Percentiles rank a stretch among this genome's conserved stretches.
phyloP scores from a whole-genome alignment of 2,113 vertebrate species.

The Acanthisitta chloris region DNA sequence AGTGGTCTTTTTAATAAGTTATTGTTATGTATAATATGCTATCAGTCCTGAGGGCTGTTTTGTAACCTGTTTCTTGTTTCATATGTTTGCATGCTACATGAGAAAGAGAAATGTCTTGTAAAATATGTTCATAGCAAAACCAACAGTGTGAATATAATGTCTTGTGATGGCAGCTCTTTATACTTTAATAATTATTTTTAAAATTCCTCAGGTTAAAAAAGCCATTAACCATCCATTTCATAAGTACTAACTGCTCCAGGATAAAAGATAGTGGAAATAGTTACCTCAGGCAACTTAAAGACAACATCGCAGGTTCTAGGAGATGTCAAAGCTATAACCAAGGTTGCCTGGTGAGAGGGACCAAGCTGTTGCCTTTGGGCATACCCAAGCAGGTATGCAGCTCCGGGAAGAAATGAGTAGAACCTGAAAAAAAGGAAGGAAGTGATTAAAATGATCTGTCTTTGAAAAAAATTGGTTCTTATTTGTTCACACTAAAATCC shows the following conservation, averaged over 20 bases:
- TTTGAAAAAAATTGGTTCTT: neutral
- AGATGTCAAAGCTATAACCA: slow-evolving; percentile 70
- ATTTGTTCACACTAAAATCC: neutral
- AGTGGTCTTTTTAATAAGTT: neutral
- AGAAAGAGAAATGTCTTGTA: neutral
- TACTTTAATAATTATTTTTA: neutral
- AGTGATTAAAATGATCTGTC: neutral
- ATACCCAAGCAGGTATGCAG: slow-evolving; percentile 49
- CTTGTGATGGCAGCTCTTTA: neutral
- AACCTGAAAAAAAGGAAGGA: slow-evolving; percentile 59
- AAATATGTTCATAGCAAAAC: neutral
- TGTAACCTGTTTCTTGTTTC: neutral
- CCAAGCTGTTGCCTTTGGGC: slow-evolving; percentile 52
- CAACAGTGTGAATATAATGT: neutral
- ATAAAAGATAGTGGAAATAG: neutral
- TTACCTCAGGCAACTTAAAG: slow-evolving; percentile 73
- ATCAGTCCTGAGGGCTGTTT: neutral
- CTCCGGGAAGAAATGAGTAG: slow-evolving; percentile 51
- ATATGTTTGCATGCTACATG: neutral
- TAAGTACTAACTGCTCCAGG: neutral
- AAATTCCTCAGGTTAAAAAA: neutral
- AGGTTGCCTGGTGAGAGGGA: slow-evolving; percentile 55
- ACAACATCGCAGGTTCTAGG: slow-evolving; percentile 69
- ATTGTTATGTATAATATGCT: neutral
- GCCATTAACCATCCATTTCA: neutral